Conservation (phyloP, 1,140 invertebrate species). For the Meloidogyne exigua region DNA sequence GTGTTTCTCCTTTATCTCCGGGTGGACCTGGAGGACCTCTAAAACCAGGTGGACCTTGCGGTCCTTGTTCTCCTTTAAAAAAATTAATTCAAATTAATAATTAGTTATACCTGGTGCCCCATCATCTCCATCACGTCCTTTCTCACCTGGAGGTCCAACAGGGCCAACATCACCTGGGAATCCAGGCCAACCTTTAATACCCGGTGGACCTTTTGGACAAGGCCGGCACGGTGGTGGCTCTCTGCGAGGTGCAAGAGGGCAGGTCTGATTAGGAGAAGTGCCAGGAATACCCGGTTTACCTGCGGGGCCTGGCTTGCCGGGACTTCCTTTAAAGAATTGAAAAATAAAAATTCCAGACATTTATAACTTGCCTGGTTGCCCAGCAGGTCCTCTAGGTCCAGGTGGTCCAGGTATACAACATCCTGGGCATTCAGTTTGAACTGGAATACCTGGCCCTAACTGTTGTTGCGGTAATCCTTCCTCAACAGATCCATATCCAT, state of each 20-base stretch:
- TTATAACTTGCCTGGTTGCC: conserved; percentile 37
- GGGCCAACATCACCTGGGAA: conserved; percentile 60
- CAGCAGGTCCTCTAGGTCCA: conserved; percentile 49
- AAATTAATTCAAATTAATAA: neutral
- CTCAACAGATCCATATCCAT: conserved; percentile 8
- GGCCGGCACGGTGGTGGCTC: conserved; percentile 62
- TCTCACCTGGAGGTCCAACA: conserved; percentile 47
- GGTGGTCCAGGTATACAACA: conserved; percentile 60
- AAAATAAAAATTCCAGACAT: neutral
- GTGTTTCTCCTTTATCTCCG: conserved; percentile 63
- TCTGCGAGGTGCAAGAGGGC: conserved; percentile 49
- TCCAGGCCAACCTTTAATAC: conserved; percentile 62
- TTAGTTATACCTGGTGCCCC: conserved; percentile 46
- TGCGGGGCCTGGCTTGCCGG: conserved; percentile 49
- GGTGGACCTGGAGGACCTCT: conserved; percentile 57
- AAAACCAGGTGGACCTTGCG: conserved; percentile 56
- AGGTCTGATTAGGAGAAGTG: conserved; percentile 60
- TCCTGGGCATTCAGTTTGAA: conserved; percentile 60
- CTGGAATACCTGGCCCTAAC: conserved; percentile 49
- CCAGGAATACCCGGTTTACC: conserved; percentile 60
- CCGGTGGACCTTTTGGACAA: conserved; percentile 62
- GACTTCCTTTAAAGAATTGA: conserved; percentile 36
- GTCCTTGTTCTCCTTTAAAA: conserved; percentile 54
- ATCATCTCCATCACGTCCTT: conserved; percentile 61
- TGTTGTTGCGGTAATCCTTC: neutral